phyloP scores from a whole-genome alignment of 1,140 invertebrate species.

The Drosophila ambigua region DNA sequence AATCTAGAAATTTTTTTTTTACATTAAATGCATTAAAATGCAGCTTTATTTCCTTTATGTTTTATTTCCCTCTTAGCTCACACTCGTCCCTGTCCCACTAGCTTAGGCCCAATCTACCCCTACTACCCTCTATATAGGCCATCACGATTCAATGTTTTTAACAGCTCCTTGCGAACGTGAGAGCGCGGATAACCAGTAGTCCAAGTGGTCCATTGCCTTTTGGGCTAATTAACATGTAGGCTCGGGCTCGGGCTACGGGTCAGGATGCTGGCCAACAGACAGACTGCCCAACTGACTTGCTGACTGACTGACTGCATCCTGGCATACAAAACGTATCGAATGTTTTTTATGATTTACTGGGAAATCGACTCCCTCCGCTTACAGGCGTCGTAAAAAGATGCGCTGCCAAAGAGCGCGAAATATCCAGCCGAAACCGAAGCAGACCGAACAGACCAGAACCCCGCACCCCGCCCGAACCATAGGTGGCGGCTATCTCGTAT shows the following conservation, averaged over 20 bases:
- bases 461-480: constrained; percentile 4
- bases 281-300: neutral
- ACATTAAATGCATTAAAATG: no score
- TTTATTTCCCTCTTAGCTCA: no score
- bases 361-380: constrained; percentile 62
- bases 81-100: no score
- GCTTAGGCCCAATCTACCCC: neutral
- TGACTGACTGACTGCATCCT: constrained; percentile 18
- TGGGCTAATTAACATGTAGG: constrained; percentile 74
- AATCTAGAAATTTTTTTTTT: no score
- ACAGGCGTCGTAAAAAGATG: constrained; percentile 69
- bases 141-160: constrained; percentile 54
- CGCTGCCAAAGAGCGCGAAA: constrained; percentile 43
- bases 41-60: no score
- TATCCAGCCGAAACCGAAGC: constrained; percentile 13
- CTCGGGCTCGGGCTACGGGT: neutral
- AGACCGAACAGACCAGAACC: constrained; percentile 1
- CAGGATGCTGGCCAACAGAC: constrained; percentile 50
- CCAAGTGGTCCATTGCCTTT: constrained; percentile 35
- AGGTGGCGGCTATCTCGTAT: constrained; percentile 56
- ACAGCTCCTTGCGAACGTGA: constrained; percentile 76
- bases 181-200: constrained; percentile 72
- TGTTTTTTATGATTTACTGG: constrained; percentile 79
- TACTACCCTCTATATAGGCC: neutral
- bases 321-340: constrained; percentile 49